Conservation (phyloP, 2,797 vertebrate species). For the Manis pentadactyla region DNA sequence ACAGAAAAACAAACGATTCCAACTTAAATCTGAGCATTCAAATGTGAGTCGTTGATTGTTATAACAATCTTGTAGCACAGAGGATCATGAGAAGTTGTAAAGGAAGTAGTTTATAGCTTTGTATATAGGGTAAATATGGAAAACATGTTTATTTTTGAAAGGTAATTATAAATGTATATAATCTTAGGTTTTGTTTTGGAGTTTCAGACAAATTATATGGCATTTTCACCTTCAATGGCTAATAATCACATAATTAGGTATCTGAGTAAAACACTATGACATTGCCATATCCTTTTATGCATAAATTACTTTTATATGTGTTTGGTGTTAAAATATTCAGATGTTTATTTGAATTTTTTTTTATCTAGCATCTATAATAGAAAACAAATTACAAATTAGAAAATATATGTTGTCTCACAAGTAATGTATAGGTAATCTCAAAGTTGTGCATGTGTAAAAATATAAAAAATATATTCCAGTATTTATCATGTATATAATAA, state of each 20-base stretch:
- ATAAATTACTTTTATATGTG: background rate
- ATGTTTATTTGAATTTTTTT: conserved; percentile 5
- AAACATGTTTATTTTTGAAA: background rate
- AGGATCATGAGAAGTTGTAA: background rate
- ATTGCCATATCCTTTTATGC: background rate
- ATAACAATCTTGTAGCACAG: background rate
- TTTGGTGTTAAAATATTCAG: background rate
- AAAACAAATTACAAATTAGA: background rate
- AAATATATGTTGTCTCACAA: background rate
- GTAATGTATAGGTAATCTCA: background rate
- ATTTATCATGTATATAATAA: background rate
- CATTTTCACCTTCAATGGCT: background rate
- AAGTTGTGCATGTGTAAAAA: background rate
- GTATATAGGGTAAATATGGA: background rate
- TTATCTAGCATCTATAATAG: background rate
- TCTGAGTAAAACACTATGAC: background rate
- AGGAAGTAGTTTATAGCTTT: background rate
- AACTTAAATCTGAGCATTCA: background rate
- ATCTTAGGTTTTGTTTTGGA: background rate
- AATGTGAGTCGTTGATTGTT: background rate
- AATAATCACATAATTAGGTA: background rate
- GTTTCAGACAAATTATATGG: background rate
- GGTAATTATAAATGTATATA: background rate
- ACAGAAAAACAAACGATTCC: conserved; percentile 66
- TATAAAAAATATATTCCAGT: background rate